A percentile compares a stretch with the other conserved stretches of the same genome.
These are phyloP conservation scores for Lerema accius DNA, from an alignment of 1,140 invertebrate genomes.

Conservation along the genomic window DNA sequence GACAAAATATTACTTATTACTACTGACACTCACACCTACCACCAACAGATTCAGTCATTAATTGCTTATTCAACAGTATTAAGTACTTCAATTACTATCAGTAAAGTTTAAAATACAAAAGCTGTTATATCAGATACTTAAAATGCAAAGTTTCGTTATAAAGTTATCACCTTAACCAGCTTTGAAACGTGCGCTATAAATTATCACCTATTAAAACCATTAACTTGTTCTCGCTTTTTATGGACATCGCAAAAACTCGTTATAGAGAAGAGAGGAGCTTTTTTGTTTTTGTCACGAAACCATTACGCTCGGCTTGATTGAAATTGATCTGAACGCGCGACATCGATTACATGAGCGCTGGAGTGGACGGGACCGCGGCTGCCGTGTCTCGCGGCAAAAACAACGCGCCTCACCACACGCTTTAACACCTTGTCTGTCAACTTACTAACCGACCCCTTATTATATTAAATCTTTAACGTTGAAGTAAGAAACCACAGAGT, in stretches of 20 bases:
- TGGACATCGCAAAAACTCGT: neutral
- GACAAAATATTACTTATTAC: conserved; percentile 27
- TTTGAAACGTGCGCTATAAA: neutral
- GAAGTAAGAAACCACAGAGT: too few relatives aligned
- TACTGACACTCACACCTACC: too few relatives aligned
- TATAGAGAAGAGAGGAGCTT: neutral
- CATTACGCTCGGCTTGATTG: neutral
- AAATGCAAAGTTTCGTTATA: too few relatives aligned
- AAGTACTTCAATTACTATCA: too few relatives aligned
- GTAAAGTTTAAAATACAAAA: too few relatives aligned
- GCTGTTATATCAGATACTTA: too few relatives aligned
- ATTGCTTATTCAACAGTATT: neutral
- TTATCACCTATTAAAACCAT: neutral
- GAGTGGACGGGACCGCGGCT: neutral
- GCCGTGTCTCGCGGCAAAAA: neutral
- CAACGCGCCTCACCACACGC: conserved; percentile 1
- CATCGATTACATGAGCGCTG: conserved; percentile 4
- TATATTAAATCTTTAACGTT: too few relatives aligned
- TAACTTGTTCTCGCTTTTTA: neutral
- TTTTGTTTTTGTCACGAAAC: neutral
- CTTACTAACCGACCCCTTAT: too few relatives aligned
- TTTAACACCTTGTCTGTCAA: neutral
- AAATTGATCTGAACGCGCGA: neutral
- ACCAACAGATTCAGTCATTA: too few relatives aligned
- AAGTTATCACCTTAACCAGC: too few relatives aligned